Evolutionary conservation across 2,888 invertebrate genomes (phyloP).

Genomic region (Gymnocheta viridis): DNA sequence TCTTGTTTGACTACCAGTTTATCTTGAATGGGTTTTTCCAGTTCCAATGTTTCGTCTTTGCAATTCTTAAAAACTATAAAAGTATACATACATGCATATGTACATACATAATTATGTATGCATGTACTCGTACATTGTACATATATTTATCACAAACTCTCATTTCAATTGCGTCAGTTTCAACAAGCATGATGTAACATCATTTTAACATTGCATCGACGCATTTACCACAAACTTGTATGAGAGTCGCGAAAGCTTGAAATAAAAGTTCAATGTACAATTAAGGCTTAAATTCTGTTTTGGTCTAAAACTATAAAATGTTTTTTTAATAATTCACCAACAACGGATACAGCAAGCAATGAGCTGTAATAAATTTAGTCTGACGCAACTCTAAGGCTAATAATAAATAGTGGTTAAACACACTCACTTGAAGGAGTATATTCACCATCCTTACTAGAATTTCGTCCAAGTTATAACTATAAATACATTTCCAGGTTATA

Average conservation of each 20-base stretch:
- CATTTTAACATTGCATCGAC: constrained; percentile 59
- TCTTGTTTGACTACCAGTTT: constrained; percentile 23
- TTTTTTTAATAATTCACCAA: neutral
- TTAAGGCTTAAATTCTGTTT: constrained; percentile 60
- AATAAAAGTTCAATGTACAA: constrained; percentile 68
- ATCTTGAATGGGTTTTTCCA: constrained; percentile 46
- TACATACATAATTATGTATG: too few relatives aligned
- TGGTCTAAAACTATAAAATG: constrained; percentile 28
- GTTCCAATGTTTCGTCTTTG: constrained; percentile 40
- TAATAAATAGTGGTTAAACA: constrained; percentile 5
- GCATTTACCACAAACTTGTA: constrained; percentile 43
- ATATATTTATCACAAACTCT: constrained; percentile 16
- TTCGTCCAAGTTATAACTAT: neutral
- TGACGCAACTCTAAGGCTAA: constrained; percentile 54
- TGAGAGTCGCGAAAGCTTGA: constrained; percentile 29
- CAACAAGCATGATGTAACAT: constrained; percentile 62
- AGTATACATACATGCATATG: neutral
- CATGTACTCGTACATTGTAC: neutral
- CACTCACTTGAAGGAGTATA: constrained; percentile 28
- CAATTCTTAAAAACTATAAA: constrained; percentile 37
- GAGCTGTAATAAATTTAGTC: constrained; percentile 51
- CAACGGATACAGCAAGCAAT: constrained; percentile 5
- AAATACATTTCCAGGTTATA: neutral
- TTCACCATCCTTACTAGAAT: neutral
- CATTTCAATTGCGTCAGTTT: constrained; percentile 50